Base-by-base conservation (phyloP, 2,113 vertebrate genomes). In the Sitta europaea region DNA sequence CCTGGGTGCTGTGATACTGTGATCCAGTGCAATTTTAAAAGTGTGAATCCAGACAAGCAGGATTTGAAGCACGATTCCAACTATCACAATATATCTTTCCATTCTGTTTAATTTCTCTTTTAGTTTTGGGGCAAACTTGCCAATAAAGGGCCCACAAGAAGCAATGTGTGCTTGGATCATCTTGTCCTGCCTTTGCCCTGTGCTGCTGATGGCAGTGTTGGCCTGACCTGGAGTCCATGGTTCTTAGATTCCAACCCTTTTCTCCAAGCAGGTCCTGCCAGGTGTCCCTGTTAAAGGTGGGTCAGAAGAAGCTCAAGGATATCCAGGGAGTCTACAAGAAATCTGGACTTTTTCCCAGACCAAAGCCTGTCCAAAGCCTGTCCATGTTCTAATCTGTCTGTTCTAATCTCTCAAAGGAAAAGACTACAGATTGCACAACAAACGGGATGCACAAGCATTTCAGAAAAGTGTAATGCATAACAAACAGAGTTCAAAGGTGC, bases 401-500 rank as follows among this genome's bases (percentile, higher is more conserved):
- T 12, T 47, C 36, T 76, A 50, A 65, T 62, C 40, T 80, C 61
- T 53, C 74, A 43, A 63, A 91, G 67, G 19, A 45, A 65, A 74
- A 18, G 59, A 63, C 1, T 53, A 59, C 79, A 59, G 78, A 42
- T n/a, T 33, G 42, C 33, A 21, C 59, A 78, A 84, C 67, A 88
- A 78, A 70, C 5, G 65, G 38, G 47, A 19, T 12, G 2, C 38
- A 36, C 55, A 78, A 88, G 35, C 3, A 0, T 43, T 48, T 90
- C 63, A 40, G 45, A 68, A 94, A 96, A 88, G 72, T 90, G 40
- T 14, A 57, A 68, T 17, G 47, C 40, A 15, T 71, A 88, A 89
- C 58, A 94, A 90, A 94, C 63, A 48, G 1, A 18, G 18, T 80
- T 97, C 88, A 81, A 87, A 81, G 75, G 68, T 78, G 78, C 45